phyloP scores from a whole-genome alignment of 2,888 invertebrate species.

The Sphaeridia pumilis region DNA sequence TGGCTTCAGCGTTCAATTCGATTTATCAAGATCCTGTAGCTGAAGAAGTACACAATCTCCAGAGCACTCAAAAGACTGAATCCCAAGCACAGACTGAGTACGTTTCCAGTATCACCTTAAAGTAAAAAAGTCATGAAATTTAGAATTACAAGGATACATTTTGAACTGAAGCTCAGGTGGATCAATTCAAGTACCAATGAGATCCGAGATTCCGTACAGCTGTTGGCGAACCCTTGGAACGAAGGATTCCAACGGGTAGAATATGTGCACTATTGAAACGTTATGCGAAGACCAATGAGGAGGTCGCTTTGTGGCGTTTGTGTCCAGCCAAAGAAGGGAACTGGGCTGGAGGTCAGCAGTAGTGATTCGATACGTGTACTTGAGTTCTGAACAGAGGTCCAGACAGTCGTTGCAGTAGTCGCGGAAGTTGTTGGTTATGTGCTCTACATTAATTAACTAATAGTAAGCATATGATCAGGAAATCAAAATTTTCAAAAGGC shows the following conservation, averaged over 20 bases:
- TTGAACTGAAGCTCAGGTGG: not conserved
- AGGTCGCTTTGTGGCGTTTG: not conserved
- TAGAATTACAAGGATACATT: not conserved
- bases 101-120: constrained; percentile 1
- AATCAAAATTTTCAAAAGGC: not conserved
- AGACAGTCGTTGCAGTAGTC: not conserved
- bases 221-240: not conserved
- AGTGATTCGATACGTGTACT: not conserved
- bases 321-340: not conserved
- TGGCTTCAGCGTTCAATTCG: not conserved
- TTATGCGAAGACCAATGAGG: not conserved
- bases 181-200: not conserved
- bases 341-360: not conserved
- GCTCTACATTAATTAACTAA: not conserved
- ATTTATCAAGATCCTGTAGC: not conserved
- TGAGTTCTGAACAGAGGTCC: not conserved
- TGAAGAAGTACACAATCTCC: not conserved
- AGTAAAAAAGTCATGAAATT: not conserved
- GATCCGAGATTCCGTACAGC: not conserved
- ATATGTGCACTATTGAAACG: not conserved
- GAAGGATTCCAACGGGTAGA: not conserved
- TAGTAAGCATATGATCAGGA: not conserved
- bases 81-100: not conserved
- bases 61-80: not conserved
- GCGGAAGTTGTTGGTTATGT: not conserved